Evolutionary conservation across 2,888 invertebrate species (phyloP).

Genomic region (Agrochola litura): DNA sequence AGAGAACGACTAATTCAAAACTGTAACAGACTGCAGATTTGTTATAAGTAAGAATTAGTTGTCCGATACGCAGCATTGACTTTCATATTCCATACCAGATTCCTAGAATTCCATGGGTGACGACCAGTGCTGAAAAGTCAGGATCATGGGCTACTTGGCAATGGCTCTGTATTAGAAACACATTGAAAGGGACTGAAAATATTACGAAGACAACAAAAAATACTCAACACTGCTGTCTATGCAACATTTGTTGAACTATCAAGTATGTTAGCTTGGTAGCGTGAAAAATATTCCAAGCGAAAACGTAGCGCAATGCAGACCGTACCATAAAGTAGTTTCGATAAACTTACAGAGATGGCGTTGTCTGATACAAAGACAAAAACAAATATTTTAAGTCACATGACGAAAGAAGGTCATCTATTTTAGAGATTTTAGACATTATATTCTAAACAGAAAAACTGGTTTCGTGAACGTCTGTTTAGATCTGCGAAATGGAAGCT

Average conservation of each 20-base stretch:
- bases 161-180: background rate
- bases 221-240: slow-evolving; percentile 28
- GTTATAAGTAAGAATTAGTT: background rate
- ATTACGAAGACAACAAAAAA: background rate
- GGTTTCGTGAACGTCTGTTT: slow-evolving; percentile 22
- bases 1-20: background rate
- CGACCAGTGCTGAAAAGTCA: background rate
- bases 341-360: slow-evolving; percentile 43
- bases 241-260: slow-evolving; percentile 20
- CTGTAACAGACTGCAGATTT: background rate
- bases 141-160: background rate
- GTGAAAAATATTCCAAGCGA: background rate
- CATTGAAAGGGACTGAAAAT: background rate
- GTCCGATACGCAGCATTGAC: too few species aligned
- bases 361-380: background rate
- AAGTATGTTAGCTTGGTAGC: background rate
- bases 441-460: slow-evolving; percentile 21
- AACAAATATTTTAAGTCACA: slow-evolving; percentile 42
- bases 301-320: background rate
- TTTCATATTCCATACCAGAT: background rate
- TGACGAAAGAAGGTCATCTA: slow-evolving; percentile 51
- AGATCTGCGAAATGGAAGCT: slow-evolving; percentile 15
- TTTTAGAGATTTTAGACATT: background rate
- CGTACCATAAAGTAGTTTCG: background rate
- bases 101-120: too few species aligned